Conservation (phyloP, 2,797 vertebrate species). For the Australoheros facetus region DNA sequence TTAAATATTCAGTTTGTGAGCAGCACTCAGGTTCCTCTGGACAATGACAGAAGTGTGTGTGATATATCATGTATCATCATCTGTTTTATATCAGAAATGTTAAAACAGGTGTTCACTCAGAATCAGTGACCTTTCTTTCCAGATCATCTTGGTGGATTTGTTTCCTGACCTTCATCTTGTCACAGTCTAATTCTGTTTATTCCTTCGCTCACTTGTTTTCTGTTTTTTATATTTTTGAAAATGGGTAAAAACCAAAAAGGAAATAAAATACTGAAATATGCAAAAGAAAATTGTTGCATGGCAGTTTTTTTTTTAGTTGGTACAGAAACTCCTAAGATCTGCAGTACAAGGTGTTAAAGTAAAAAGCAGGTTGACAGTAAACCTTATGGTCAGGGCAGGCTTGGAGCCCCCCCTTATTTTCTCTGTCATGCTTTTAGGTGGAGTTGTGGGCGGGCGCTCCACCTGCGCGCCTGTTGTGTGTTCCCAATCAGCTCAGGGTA, state of each 20-base stretch:
- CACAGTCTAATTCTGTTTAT: not conserved
- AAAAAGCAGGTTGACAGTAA: not conserved
- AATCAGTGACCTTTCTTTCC: not conserved
- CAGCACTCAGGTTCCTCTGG: not conserved
- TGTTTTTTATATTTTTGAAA: not conserved
- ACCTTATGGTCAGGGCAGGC: too few species aligned
- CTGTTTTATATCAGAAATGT: not conserved
- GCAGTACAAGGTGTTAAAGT: not conserved
- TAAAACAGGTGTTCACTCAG: not conserved
- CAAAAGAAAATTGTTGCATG: not conserved
- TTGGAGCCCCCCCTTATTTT: too few species aligned
- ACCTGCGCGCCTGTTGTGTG: too few species aligned
- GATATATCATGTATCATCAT: too few species aligned
- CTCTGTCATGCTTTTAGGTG: too few species aligned
- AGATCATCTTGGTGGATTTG: not conserved
- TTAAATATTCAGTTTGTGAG: not conserved
- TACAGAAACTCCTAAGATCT: not conserved
- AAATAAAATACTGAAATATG: not conserved
- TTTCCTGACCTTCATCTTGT: too few species aligned
- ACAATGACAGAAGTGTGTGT: not conserved
- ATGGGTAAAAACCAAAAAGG: not conserved
- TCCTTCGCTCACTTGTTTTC: not conserved
- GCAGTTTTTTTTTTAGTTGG: not conserved
- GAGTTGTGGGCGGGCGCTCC: too few species aligned
- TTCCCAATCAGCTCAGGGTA: too few species aligned